Percentiles rank a stretch among this genome's conserved stretches.
Evolutionary conservation across 2,113 vertebrate genomes (phyloP).

Genomic region (Anguilla japonica): DNA sequence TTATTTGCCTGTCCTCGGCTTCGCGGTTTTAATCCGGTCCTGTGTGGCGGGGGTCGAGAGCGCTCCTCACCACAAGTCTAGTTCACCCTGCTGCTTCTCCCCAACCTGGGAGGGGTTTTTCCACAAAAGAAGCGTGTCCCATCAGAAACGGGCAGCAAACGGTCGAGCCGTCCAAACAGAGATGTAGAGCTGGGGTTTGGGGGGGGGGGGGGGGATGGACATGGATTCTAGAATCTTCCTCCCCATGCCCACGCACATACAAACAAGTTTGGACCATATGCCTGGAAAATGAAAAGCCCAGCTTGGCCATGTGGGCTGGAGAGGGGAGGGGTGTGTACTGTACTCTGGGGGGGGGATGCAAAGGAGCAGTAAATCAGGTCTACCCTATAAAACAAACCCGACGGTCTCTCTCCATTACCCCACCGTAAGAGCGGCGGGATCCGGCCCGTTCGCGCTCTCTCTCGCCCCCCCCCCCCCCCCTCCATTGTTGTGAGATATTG

Average conservation of each 20-base stretch:
- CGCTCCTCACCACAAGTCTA: background rate
- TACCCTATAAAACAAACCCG: background rate
- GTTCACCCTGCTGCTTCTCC: background rate
- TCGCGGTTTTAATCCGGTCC: background rate
- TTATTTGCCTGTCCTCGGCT: background rate
- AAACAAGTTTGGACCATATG: background rate
- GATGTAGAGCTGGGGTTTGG: no score
- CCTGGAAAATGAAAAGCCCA: background rate
- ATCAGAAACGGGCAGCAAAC: background rate
- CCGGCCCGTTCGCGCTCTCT: background rate
- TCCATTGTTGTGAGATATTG: slow-evolving; percentile 46
- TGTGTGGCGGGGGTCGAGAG: background rate
- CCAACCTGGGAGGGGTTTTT: no score
- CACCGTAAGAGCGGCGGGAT: background rate
- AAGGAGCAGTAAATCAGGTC: background rate
- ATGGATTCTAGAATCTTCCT: no score
- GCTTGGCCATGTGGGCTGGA: background rate
- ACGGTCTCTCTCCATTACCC: slow-evolving; percentile 1
- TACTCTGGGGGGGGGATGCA: background rate
- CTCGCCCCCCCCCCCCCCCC: no score
- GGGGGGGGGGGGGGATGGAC: no score
- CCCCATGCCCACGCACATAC: no score
- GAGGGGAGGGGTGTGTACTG: no score
- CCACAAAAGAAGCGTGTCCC: background rate
- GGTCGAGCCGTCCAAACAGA: no score